A percentile compares a stretch with the other conserved stretches of the same genome.
phyloP scores from a whole-genome alignment of 2,797 vertebrate genomes.

The Fistularia commersonii region DNA sequence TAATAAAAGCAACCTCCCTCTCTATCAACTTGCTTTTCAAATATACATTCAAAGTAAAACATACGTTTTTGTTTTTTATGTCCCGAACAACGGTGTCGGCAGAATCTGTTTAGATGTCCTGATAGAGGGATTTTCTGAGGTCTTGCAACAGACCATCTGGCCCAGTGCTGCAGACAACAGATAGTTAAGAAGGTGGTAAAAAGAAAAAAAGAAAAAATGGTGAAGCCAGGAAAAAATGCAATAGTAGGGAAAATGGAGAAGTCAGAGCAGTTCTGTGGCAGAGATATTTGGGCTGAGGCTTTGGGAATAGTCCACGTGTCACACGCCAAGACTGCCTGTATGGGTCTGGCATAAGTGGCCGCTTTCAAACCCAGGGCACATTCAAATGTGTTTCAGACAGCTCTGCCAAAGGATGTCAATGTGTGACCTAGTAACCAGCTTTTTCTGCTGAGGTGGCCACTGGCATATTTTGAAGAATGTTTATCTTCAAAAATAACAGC shows the following conservation, averaged over 20 bases:
- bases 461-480: constrained; percentile 31
- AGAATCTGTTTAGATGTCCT: neutral
- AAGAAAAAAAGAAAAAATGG: constrained; percentile 13
- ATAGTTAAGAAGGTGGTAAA: constrained; percentile 45
- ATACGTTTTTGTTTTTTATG: too few species aligned
- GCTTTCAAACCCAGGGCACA: constrained; percentile 46
- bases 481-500: constrained; percentile 19
- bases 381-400: constrained; percentile 51
- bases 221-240: constrained; percentile 58
- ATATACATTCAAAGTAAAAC: too few species aligned
- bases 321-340: constrained; percentile 46
- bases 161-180: neutral
- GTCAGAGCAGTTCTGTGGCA: constrained; percentile 56
- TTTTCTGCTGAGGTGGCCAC: constrained; percentile 59
- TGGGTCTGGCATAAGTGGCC: constrained; percentile 46
- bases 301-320: constrained; percentile 65
- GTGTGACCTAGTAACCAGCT: constrained; percentile 60
- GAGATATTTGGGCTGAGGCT: constrained; percentile 60
- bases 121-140: neutral
- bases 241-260: constrained; percentile 60
- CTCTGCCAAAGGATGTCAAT: constrained; percentile 64
- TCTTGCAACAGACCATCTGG: neutral
- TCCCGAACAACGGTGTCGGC: too few species aligned
- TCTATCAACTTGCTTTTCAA: too few species aligned
- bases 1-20: too few species aligned